Base-by-base conservation (phyloP, 2,888 invertebrate species). In the Temnothorax unifasciatus region DNA sequence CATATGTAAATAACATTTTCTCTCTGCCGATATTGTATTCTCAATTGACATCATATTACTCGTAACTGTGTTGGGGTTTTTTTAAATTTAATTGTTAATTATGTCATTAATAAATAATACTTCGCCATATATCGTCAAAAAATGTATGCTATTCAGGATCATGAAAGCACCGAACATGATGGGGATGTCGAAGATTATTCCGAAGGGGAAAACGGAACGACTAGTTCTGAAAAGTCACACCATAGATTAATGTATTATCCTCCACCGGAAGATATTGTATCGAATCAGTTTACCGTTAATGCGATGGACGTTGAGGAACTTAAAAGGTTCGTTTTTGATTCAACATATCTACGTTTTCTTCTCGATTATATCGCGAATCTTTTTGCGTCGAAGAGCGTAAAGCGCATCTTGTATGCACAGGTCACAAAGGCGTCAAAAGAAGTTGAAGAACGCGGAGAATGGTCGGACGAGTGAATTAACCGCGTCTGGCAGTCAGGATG, bases 241-340 rank as follows among this genome's bases (percentile, higher is more conserved):
- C 96, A 96, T 91, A 94, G 96, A 34, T 95, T 97, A 29, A 97
- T 97, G 87, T 98, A 97, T 94, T 97, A 97, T 93, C 97, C 97
- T 13, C 96, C 96, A n/a, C 96, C 96, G 57, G 96, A 96, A 81
- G 96, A 96, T 84, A 96, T 95, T n/a, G 88, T 93, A 41, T 94
- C 92, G 91, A 97, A 97, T 84, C 98, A 98, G 92, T 98, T 98
- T 93, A 97, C 97, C 92, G 98, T 98, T 59, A 98, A 97, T 93
- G 98, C 98, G 79, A 98, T 98, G 96, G 98, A 98, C 92, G 97
- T 97, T 0, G 97, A 98, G 54, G 98, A 98, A 92, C 95, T 98
- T 83, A 96, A 98, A 1, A 97, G 97, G 94, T 98, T 59, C 21
- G 84, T 73, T 38, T 2, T 29, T 29, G 2, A n/a, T 21, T 75